A percentile compares a stretch with the other conserved stretches of the same genome.
These are phyloP conservation scores for Neosilurus mollespiculum DNA, from an alignment of 2,797 vertebrate genomes.

Conservation along the genomic window DNA sequence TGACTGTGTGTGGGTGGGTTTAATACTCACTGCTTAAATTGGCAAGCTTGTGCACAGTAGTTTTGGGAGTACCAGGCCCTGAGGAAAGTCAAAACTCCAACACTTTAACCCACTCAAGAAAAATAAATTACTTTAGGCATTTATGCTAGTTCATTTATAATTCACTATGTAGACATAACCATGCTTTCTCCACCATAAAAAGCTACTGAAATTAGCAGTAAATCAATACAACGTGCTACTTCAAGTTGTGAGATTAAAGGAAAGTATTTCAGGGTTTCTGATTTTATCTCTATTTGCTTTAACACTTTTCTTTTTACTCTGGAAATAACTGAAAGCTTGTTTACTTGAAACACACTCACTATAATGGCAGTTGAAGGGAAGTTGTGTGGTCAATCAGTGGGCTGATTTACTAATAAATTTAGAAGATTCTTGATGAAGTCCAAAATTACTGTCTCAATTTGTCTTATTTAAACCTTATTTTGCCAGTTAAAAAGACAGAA, in stretches of 20 bases:
- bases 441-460: background rate
- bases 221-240: background rate
- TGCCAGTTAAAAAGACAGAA: background rate
- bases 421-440: background rate
- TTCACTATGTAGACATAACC: background rate
- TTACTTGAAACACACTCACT: background rate
- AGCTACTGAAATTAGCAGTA: background rate
- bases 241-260: background rate
- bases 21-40: conserved; percentile 45
- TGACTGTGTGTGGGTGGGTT: conserved; percentile 8
- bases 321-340: background rate
- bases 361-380: background rate
- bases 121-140: conserved; percentile 10
- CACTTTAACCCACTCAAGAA: conserved; percentile 29
- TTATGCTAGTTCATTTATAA: conserved; percentile 5
- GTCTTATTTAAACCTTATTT: background rate
- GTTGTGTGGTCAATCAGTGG: background rate
- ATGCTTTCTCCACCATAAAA: background rate
- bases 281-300: background rate
- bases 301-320: background rate
- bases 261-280: background rate
- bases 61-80: conserved; percentile 47
- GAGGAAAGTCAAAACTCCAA: conserved; percentile 15
- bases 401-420: background rate
- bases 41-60: conserved; percentile 41